Conservation (phyloP, 1,140 invertebrate species). For the Chlorops oryzae region DNA sequence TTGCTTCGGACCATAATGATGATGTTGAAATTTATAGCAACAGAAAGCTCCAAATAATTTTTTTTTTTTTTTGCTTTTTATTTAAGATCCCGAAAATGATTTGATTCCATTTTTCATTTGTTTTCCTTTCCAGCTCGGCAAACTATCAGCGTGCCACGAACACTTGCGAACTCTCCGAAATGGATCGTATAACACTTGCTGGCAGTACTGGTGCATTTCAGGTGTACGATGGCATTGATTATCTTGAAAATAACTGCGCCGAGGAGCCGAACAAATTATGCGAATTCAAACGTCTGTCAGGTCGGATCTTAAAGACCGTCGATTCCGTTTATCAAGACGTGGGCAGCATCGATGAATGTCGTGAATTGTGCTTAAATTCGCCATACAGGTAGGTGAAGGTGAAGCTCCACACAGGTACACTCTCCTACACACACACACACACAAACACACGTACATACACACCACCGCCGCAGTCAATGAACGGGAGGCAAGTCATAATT, state of each 20-base stretch:
- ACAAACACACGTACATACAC: no score
- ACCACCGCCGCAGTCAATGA: no score
- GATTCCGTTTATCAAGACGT: constrained; percentile 90
- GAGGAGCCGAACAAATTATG: constrained; percentile 85
- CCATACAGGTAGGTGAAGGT: constrained; percentile 59
- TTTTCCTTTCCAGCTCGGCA: constrained; percentile 65
- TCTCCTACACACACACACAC: no score
- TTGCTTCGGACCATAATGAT: neutral
- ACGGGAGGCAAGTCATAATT: neutral
- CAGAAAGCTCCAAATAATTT: neutral
- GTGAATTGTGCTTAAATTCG: constrained; percentile 81
- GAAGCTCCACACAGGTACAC: no score
- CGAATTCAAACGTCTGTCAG: constrained; percentile 83
- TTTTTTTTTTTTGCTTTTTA: constrained; percentile 4
- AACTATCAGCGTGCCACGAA: constrained; percentile 79
- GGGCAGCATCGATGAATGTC: constrained; percentile 75
- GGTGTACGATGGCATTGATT: constrained; percentile 65
- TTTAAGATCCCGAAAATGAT: no score
- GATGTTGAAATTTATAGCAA: neutral
- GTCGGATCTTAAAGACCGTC: constrained; percentile 86
- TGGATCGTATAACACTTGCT: constrained; percentile 81
- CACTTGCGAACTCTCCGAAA: constrained; percentile 79
- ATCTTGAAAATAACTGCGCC: constrained; percentile 86
- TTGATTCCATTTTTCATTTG: no score
- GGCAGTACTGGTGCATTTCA: constrained; percentile 70